Percentiles rank a stretch among this genome's conserved stretches.
These are phyloP conservation scores for Hydriomena furcata DNA, from an alignment of 2,888 invertebrate genomes.

Conservation along the genomic window DNA sequence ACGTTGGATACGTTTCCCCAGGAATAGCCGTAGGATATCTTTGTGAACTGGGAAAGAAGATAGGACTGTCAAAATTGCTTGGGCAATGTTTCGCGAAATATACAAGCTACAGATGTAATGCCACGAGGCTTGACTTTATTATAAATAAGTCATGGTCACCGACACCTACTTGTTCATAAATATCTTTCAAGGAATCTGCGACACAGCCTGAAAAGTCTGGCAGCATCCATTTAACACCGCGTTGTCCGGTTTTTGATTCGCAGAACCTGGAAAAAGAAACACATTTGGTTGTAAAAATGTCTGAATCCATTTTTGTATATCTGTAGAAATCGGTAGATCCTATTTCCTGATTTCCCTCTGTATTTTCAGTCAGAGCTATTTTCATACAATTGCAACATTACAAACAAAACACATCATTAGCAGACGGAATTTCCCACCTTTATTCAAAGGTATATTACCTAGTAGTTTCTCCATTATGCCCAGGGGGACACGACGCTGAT, in stretches of 20 bases:
- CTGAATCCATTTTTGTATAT: too few relatives aligned
- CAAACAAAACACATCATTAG: too few relatives aligned
- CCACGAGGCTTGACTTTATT: too few relatives aligned
- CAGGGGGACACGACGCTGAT: slow-evolving; percentile 74
- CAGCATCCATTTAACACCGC: slow-evolving; percentile 88
- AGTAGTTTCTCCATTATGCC: slow-evolving; percentile 73
- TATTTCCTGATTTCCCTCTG: too few relatives aligned
- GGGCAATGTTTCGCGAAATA: neutral
- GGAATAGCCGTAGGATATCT: slow-evolving; percentile 85
- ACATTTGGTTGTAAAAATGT: neutral
- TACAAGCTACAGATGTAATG: too few relatives aligned
- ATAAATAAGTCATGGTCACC: neutral
- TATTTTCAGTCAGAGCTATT: too few relatives aligned
- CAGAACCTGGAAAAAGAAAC: slow-evolving; percentile 61
- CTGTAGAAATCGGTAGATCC: too few relatives aligned
- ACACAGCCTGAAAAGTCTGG: slow-evolving; percentile 91
- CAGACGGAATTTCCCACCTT: too few relatives aligned
- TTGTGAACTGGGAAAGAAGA: slow-evolving; percentile 58
- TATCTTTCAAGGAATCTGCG: slow-evolving; percentile 84
- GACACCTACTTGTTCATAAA: slow-evolving; percentile 85
- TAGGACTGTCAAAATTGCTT: neutral
- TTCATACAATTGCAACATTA: too few relatives aligned
- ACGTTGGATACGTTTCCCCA: slow-evolving; percentile 83
- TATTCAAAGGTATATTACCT: too few relatives aligned
- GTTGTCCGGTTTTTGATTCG: slow-evolving; percentile 74